Evolutionary conservation across 2,888 invertebrate genomes (phyloP).

Genomic region (Zonitis immaculata): DNA sequence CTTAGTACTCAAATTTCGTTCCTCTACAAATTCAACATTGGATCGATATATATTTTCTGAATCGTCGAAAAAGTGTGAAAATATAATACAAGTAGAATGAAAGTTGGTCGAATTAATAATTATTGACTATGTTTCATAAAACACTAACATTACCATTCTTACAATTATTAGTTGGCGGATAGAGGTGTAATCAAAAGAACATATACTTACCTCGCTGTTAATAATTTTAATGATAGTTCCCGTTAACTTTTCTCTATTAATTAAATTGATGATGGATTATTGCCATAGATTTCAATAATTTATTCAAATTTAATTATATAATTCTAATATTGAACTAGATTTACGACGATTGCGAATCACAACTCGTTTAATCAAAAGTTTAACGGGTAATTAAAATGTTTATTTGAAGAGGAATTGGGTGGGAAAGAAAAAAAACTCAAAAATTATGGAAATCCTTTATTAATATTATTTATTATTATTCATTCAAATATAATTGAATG

Average conservation of each 20-base stretch:
- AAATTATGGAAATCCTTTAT: slow-evolving; percentile 13
- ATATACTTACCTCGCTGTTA: slow-evolving; percentile 19
- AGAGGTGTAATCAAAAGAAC: slow-evolving; percentile 22
- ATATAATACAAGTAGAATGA: slow-evolving; percentile 4
- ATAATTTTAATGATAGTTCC: slow-evolving; percentile 23
- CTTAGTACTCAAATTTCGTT: not conserved
- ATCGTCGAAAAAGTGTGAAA: slow-evolving; percentile 4
- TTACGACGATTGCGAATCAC: slow-evolving; percentile 1
- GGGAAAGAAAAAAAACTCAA: slow-evolving; percentile 2
- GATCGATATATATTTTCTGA: not conserved
- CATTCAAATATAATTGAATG: not conserved
- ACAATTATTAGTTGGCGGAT: slow-evolving; percentile 19
- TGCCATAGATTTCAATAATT: slow-evolving; percentile 14
- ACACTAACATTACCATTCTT: slow-evolving; percentile 12
- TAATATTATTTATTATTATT: not conserved
- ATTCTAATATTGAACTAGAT: slow-evolving; percentile 8
- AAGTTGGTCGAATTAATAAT: slow-evolving; percentile 3
- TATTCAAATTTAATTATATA: slow-evolving; percentile 15
- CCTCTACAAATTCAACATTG: not conserved
- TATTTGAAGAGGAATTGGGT: too few relatives aligned
- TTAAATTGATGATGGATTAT: slow-evolving; percentile 21
- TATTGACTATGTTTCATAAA: slow-evolving; percentile 3
- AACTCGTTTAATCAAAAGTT: not conserved
- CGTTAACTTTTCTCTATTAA: slow-evolving; percentile 20
- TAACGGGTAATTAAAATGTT: not conserved